A percentile compares a stretch with the other conserved stretches of the same genome.
Conservation (phyloP, 2,113 vertebrate species). For the Gallinago media region DNA sequence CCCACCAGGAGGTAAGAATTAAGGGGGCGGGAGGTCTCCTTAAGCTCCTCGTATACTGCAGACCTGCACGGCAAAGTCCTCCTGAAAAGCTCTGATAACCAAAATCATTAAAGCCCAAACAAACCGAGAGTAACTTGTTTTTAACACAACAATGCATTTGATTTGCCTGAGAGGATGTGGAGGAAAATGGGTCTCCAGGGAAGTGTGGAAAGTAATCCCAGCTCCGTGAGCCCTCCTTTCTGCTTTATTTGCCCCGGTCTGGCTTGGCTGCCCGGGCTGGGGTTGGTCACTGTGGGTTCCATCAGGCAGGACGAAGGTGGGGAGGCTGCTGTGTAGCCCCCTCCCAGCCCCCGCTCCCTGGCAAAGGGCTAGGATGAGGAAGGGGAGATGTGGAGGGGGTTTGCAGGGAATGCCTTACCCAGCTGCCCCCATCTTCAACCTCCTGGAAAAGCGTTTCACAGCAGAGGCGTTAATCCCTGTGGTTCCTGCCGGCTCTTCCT, state of each 20-base stretch:
- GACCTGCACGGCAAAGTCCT: conserved; percentile 1
- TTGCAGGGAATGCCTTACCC: neutral
- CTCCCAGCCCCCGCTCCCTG: neutral
- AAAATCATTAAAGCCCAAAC: conserved; percentile 63
- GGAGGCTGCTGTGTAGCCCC: neutral
- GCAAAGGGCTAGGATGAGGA: neutral
- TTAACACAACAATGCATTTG: conserved; percentile 16
- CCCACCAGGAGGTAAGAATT: neutral
- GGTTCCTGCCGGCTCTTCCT: neutral
- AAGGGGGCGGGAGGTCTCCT: neutral
- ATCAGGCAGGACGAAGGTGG: neutral
- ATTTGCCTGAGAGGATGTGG: conserved; percentile 33
- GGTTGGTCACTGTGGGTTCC: neutral
- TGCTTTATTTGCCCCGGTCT: neutral
- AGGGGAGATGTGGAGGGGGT: accelerated
- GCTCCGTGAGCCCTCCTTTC: neutral
- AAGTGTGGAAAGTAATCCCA: conserved; percentile 17
- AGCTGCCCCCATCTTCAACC: neutral
- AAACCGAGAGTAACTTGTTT: conserved; percentile 19
- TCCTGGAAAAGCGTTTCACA: neutral
- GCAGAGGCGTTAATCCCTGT: neutral
- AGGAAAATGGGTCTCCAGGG: conserved; percentile 23
- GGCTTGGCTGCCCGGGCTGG: neutral
- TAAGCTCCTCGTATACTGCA: neutral
- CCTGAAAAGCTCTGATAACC: conserved; percentile 66